Conservation (phyloP, 2,888 invertebrate genomes). For the Heliconius ethilla region DNA sequence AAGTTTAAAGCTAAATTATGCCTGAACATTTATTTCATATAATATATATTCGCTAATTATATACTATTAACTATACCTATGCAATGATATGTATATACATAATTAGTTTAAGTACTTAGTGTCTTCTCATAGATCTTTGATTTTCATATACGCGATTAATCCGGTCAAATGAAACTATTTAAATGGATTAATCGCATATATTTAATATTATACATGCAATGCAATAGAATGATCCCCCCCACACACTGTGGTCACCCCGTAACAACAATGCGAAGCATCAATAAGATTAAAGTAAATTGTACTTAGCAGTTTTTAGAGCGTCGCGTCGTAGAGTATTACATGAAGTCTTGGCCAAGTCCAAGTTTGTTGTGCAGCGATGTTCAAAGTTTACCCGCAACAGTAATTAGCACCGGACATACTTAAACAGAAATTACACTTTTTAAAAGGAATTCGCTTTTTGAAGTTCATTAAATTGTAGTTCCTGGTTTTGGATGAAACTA, state of each 20-base stretch:
- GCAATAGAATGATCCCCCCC: background rate
- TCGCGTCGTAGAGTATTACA: conserved; percentile 39
- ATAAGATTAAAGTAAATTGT: conserved; percentile 48
- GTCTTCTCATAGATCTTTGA: too few species aligned
- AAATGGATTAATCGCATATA: too few species aligned
- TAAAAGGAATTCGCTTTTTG: conserved; percentile 28
- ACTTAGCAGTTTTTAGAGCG: conserved; percentile 47
- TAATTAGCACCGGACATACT: conserved; percentile 38
- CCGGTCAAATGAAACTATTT: background rate
- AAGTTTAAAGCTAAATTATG: too few species aligned
- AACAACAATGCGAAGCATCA: conserved; percentile 42
- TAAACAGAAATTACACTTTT: conserved; percentile 37
- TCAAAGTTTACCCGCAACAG: conserved; percentile 33
- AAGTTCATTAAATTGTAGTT: conserved; percentile 24
- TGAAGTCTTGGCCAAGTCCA: conserved; percentile 31
- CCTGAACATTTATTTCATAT: too few species aligned
- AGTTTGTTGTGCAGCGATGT: conserved; percentile 41
- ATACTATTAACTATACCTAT: too few species aligned
- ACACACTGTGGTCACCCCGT: conserved; percentile 25
- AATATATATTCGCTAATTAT: too few species aligned
- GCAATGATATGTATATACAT: too few species aligned
- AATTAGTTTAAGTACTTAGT: too few species aligned
- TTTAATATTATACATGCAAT: background rate
- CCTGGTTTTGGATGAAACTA: background rate
- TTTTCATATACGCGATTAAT: too few species aligned